Evolutionary conservation across 2,888 invertebrate genomes (phyloP), one percentile per base, ranked within the genome.

Genomic region (Thera britannica): DNA sequence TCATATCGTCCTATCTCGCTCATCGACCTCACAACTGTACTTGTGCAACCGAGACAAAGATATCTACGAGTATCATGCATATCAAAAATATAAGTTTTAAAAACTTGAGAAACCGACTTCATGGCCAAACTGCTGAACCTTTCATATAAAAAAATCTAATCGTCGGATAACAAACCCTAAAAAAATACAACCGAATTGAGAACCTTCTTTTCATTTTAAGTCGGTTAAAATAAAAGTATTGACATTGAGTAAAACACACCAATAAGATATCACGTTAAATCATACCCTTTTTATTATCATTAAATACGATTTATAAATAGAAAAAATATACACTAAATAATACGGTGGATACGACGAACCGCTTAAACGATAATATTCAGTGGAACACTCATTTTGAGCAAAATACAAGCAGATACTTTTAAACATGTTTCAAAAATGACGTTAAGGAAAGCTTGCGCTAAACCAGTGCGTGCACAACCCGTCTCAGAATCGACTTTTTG

Each of bases 221-320:
- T 5, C 41, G 6, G 6, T 7, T 7, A 7, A n/a, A n/a, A n/a
- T n/a, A n/a, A n/a, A n/a, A n/a, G n/a, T n/a, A n/a, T n/a, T n/a
- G n/a, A n/a, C 4, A n/a, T 12, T n/a, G 12, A 87, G 82, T 82
- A 81, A 87, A 87, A 90, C 82, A 79, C 76, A 77, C 71, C 67
- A 73, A 71, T 77, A 72, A 80, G 72, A 85, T 90, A 92, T 92
- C 90, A 92, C 92, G 89, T 90, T 81, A 87, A 90, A 86, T 89
- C 85, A 88, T 90, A 91, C 89, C 91, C 90, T 90, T 92, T 90
- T 90, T 88, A 87, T 89, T 85, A 87, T 86, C 79, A 81, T 86
- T 89, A 85, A 88, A 87, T 89, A 90, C 86, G 79, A 83, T 85
- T 86, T 84, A 90, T 88, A 88, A 88, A 91, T 91, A 91, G 83